phyloP scores from a whole-genome alignment of 2,888 invertebrate genomes.

The Crocallis elinguaria region DNA sequence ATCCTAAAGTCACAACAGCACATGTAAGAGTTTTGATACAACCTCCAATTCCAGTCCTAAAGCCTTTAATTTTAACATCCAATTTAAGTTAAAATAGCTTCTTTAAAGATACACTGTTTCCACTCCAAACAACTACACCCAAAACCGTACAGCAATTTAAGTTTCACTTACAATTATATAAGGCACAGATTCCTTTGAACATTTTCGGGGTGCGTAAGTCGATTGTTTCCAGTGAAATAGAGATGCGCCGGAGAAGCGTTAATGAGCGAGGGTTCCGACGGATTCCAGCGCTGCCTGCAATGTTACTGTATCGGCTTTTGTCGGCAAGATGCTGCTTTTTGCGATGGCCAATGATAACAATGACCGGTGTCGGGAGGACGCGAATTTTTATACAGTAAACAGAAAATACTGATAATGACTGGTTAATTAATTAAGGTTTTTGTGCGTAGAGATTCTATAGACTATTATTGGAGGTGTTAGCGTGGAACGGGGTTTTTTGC shows the following conservation, averaged over 20 bases:
- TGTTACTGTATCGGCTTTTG: conserved; percentile 80
- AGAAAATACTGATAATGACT: conserved; percentile 60
- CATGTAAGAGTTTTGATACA: conserved; percentile 6
- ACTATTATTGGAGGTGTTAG: conserved; percentile 21
- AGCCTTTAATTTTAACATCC: conserved; percentile 5
- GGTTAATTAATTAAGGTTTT: conserved; percentile 67
- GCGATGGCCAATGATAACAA: conserved; percentile 79
- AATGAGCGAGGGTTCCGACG: conserved; percentile 77
- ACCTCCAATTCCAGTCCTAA: conserved; percentile 1
- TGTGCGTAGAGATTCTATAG: conserved; percentile 37
- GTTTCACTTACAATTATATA: not conserved
- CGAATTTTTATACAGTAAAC: conserved; percentile 65
- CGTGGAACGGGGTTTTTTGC: not conserved
- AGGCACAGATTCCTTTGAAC: conserved; percentile 24
- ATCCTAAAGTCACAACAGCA: conserved; percentile 20
- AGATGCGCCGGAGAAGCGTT: conserved; percentile 71
- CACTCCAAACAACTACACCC: conserved; percentile 15
- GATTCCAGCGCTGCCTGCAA: conserved; percentile 69
- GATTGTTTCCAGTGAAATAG: conserved; percentile 43
- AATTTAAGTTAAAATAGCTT: conserved; percentile 9
- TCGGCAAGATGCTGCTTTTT: conserved; percentile 79
- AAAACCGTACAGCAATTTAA: conserved; percentile 17
- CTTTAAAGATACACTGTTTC: conserved; percentile 12
- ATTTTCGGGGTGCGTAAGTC: conserved; percentile 36
- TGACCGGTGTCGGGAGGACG: conserved; percentile 71